Conservation (phyloP, 2,888 invertebrate species). For the Brachypalpus laphriformis region DNA sequence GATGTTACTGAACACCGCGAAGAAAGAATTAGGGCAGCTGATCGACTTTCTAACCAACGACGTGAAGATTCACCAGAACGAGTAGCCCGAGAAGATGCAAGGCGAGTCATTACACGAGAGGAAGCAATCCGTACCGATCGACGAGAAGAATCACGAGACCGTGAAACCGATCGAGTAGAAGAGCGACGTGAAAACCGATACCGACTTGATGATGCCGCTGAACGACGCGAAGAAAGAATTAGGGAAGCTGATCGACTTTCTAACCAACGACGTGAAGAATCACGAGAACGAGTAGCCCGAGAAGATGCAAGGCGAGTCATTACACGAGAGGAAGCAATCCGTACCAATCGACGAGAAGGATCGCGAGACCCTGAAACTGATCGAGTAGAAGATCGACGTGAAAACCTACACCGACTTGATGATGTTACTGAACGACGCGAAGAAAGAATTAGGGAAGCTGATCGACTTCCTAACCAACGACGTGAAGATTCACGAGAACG, state of each 20-base stretch:
- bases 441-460: not conserved
- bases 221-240: not conserved
- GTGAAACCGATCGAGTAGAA: too few species aligned
- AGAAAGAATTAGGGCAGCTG: too few species aligned
- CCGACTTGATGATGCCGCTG: not conserved
- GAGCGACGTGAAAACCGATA: not conserved
- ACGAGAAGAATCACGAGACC: too few species aligned
- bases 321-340: not conserved
- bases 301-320: not conserved
- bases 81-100: too few species aligned
- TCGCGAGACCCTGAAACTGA: not conserved
- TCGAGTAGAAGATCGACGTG: not conserved
- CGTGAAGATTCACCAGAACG: too few species aligned
- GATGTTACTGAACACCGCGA: too few species aligned
- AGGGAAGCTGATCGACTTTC: not conserved
- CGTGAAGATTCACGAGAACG: not conserved
- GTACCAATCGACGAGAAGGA: not conserved
- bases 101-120: too few species aligned
- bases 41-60: too few species aligned
- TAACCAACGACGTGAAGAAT: slow-evolving; percentile 5
- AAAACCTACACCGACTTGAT: not conserved
- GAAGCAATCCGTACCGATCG: too few species aligned
- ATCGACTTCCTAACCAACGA: not conserved
- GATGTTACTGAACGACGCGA: not conserved
- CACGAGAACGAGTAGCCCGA: not conserved